Conservation (phyloP, 2,797 vertebrate genomes). For the Picus viridis region DNA sequence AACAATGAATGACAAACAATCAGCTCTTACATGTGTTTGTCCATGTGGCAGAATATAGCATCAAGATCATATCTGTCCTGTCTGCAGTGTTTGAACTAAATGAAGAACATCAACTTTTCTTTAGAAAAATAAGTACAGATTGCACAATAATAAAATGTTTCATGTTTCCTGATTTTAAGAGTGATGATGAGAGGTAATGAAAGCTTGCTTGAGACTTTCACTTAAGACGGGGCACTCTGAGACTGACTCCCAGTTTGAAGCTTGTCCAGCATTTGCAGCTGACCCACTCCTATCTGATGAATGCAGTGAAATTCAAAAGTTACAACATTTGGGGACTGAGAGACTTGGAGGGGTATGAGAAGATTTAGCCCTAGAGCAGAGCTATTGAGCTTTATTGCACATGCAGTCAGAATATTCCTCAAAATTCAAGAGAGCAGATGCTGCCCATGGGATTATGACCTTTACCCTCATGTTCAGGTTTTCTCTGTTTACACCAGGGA, state of each 20-base stretch:
- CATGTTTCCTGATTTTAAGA: neutral
- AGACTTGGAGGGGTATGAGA: neutral
- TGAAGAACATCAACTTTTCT: neutral
- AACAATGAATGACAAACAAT: neutral
- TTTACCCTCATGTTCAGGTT: slow-evolving; percentile 64
- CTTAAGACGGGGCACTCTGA: neutral
- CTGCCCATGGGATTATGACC: slow-evolving; percentile 39
- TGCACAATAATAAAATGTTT: neutral
- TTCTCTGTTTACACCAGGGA: slow-evolving; percentile 44
- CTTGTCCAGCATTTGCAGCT: neutral
- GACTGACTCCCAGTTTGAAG: neutral
- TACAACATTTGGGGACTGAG: neutral
- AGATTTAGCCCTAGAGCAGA: neutral
- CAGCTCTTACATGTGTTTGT: neutral
- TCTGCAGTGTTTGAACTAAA: neutral
- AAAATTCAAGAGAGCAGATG: slow-evolving; percentile 27
- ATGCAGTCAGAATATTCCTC: neutral
- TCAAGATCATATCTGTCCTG: neutral
- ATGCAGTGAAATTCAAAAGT: neutral
- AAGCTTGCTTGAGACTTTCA: neutral
- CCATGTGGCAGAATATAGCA: neutral
- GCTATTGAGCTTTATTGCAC: neutral
- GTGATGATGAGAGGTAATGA: neutral
- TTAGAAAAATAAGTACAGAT: neutral
- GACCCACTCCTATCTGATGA: neutral